Percentiles rank a stretch among this genome's conserved stretches.
These are phyloP conservation scores for Tokudaia muenninki DNA, from an alignment of 2,797 vertebrate species.

Conservation along the genomic window DNA sequence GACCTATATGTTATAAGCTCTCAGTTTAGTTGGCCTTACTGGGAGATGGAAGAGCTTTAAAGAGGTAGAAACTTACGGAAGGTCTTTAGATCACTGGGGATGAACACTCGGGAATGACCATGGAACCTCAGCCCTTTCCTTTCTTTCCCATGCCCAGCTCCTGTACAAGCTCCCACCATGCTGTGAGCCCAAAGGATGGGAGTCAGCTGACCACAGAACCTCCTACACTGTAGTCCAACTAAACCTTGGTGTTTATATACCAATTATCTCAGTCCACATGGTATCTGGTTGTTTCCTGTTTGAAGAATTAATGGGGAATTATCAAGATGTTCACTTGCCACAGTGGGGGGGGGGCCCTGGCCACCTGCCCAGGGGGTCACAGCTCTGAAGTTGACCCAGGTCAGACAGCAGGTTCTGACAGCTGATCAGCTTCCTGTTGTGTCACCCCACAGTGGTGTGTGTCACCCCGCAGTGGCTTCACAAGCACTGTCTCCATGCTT, in stretches of 20 bases:
- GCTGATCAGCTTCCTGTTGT: neutral
- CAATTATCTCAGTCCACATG: neutral
- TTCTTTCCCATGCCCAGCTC: neutral
- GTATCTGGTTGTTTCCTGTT: neutral
- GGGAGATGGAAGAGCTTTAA: neutral
- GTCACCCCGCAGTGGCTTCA: neutral
- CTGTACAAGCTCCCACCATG: neutral
- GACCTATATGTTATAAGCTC: neutral
- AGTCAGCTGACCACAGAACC: neutral
- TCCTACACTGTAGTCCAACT: neutral
- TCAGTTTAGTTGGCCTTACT: neutral
- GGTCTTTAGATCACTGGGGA: neutral
- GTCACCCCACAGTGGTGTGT: neutral
- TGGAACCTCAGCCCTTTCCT: neutral
- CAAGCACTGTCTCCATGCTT: neutral
- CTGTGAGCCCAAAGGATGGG: neutral
- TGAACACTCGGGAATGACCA: no score
- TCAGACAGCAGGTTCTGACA: neutral
- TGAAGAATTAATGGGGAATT: neutral
- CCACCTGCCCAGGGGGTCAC: neutral
- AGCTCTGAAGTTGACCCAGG: neutral
- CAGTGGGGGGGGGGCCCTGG: neutral
- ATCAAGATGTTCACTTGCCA: fast-evolving
- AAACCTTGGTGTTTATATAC: neutral
- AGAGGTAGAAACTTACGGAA: neutral